Evolutionary conservation across 1,140 invertebrate genomes (phyloP), one percentile per base, ranked within the genome.

Genomic region (Ericerus pela): DNA sequence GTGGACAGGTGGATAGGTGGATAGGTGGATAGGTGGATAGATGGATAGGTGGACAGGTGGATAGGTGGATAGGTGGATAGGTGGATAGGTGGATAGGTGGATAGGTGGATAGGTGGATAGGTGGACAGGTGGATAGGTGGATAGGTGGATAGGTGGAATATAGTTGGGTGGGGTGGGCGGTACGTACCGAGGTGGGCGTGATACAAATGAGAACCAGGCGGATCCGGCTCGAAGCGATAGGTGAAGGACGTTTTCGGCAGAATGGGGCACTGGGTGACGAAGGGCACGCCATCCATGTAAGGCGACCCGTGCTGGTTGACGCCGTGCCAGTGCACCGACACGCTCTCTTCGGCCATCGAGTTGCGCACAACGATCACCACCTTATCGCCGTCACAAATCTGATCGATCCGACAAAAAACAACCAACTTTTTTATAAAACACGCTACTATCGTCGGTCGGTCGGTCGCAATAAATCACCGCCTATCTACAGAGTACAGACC

Each of bases 271-370:
- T 66, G 65, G 1, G 65, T 65, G 14, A 66, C 51, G 37, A 56
- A 61, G 18, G 65, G 65, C 12, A 62, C 60, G 1, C 79, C 79
- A 64, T 79, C 79, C 75, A 79, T 79, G 62, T 74, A 76, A 1
- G 73, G 76, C 3, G 65, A 66, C 26, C 47, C 29, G 8, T 60
- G 53, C 56, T 73, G 68, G 58, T 68, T 65, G 18, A 72, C 69
- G 0, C 73, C 73, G 38, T 74, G 73, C 73, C 73, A 74, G 28
- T 74, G 73, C 31, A 74, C 62, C 5, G 69, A 72, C 26, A 67
- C 70, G 55, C 69, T 68, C 0, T 69, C 61, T 16, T 62, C 56
- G 5, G 53, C 63, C 63, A 74, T 63, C 20, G 62, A 58, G 53
- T 74, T 74, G n/a, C 64, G 65, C 10, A 71, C 67, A 51, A 73